Evolutionary conservation across 2,113 vertebrate species (phyloP), one percentile per base, ranked within the genome.

Genomic region (Hiodon alosoides): DNA sequence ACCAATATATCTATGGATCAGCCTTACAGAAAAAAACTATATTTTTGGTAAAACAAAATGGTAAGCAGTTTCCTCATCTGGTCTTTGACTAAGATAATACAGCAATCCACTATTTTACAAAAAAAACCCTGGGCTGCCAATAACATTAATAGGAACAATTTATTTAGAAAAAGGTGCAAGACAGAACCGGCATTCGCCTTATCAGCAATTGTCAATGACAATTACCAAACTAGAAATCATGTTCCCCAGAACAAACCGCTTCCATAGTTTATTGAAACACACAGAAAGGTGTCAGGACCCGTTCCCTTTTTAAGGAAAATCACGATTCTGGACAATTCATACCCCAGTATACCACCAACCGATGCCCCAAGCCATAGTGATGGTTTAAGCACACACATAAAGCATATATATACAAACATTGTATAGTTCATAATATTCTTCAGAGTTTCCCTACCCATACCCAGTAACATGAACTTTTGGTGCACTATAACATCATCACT

Each of bases 361-460:
- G 50, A 9, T 46, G 13, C 71, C 52, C 59, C 16, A 31, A 53
- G 31, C 75, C 13, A 11, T 5, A 4, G 48, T 64, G 75, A 76
- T 68, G 65, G 59, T 57, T 64, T 65, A 71, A 71, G 65, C 75
- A 65, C 59, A 13, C 14, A 52, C 55, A 68, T 76, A 50, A 65
- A 71, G 62, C 62, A 31, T 31, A 4, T 31, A 31, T 31, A 31
- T 31, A 46, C 17, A 14, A 69, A 65, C 75, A 64, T 17, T 50
- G 17, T 68, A 16, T 64, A 50, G 59, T 70, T 61, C 53, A 76
- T 69, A 55, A 69, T 76, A 60, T 62, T 16, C 67, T 46, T 75
- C 73, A 4, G 4, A 75, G 47, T 7, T 17, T 14, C 50, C 66
- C 16, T 10, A 14, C 4, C 31, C 31, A 31, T 31, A 31, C 31